Base-by-base conservation (phyloP, 2,888 invertebrate species). In the Tortrix viridana region DNA sequence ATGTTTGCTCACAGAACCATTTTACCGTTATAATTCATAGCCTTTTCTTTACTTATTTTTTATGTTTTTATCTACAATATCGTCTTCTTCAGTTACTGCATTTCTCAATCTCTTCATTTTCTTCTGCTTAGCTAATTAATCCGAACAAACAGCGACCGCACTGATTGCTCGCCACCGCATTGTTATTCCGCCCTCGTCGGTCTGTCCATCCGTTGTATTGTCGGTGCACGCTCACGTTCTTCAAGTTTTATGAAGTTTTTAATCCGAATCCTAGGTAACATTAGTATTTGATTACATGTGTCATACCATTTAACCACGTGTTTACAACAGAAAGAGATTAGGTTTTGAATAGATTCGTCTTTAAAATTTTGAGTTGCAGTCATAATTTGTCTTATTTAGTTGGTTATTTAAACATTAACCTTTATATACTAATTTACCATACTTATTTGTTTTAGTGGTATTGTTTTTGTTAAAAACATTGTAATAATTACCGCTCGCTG, bases 141-240 rank as follows among this genome's bases (percentile, higher is more conserved):
- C 62, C 56, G 22, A 18, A 43, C 32, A 46, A 41, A 16, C 16
- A 41, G 46, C 75, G 72, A 81, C 84, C 85, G 73, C 81, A 77
- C 77, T 83, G 87, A 87, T 88, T 86, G 80, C 82, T 69, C 77
- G 69, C 67, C 75, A 78, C 81, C 84, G 75, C 80, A 82, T 88
- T 87, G 78, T 80, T 85, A 88, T 88, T 87, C 88, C 75, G 71
- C 12, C n/a, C 38, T 22, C 50, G 56, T 62, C 50, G 38, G 50
- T 52, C 56, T 50, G 53, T 53, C 85, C 87, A 81, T 86, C 82
- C 84, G 83, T 79, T 81, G 79, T 74, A 69, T 69, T 72, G 73
- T 71, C 84, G 75, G 77, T 84, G 84, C 84, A 82, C 75, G 62
- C 44, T 61, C 61, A 62, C 62, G 62, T 52, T 44, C 56, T 49